Base-by-base conservation (phyloP, 2,888 invertebrate species). In the Pseudoips prasinana region DNA sequence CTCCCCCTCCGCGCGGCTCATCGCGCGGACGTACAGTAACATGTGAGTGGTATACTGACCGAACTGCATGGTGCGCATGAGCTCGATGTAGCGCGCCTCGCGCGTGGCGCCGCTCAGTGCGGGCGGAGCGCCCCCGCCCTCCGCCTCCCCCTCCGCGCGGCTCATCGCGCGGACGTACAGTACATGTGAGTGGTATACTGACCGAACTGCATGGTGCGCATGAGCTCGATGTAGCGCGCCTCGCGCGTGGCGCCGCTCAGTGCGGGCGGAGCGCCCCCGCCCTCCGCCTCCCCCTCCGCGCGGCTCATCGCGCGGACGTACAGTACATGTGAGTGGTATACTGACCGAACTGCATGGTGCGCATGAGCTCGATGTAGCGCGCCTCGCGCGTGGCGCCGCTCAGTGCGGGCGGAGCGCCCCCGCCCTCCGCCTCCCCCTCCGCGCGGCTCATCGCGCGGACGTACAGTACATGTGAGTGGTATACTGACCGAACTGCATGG, bases 171-270 rank as follows among this genome's bases (percentile, higher is more conserved):
- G n/a, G n/a, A n/a, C n/a, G n/a, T n/a, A n/a, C n/a, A n/a, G n/a
- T n/a, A n/a, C n/a, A n/a, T n/a, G n/a, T n/a, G n/a, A 6, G 18
- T 18, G 18, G 18, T 18, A 6, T 18, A 20, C 58, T 20, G 64
- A 95, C 95, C 95, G 78, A 97, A 98, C 85, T 97, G 97, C 59
- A 97, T 86, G 64, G 92, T 92, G 64, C 95, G 95, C 96, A 98
- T 96, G 45, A 96, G 92, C 64, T 93, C 94, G 48, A 97, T 90
- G 83, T 98, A 98, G 31, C 94, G 90, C 49, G 83, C 77, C 64
- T 89, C 89, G 11, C 89, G 61, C 10, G 81, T 68, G 39, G 79
- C 84, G 7, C 73, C 73, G 38, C 72, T 63, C 29, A 74, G 65
- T 34, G 77, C 23, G 8, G 43, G 39, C 79, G 75, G n/a, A 76